These are phyloP conservation scores for Microcebus jonahi DNA, from an alignment of 2,113 vertebrate species.

Conservation along the genomic window DNA sequence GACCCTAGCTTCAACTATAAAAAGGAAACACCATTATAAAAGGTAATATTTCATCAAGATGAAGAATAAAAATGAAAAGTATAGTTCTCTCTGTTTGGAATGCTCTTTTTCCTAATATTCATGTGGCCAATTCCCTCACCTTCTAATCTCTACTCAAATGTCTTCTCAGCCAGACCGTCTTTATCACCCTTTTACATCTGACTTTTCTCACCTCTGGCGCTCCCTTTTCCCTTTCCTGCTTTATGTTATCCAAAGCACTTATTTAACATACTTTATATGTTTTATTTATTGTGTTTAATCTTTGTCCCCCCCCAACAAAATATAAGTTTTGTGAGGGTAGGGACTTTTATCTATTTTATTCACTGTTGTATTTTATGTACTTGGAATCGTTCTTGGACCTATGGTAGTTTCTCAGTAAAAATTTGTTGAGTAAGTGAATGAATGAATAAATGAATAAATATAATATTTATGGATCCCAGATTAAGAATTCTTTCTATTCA, in stretches of 20 bases:
- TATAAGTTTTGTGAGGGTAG: neutral
- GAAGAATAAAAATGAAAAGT: neutral
- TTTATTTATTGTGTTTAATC: neutral
- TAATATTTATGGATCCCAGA: neutral
- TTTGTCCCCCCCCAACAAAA: neutral
- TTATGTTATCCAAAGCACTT: neutral
- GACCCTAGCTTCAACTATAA: conserved; percentile 98
- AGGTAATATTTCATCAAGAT: conserved; percentile 84
- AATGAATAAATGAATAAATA: neutral
- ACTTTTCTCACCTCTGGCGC: neutral
- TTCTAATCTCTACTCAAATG: neutral
- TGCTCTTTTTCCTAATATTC: neutral
- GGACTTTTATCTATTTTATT: neutral
- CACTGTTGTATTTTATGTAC: neutral
- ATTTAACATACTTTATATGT: neutral
- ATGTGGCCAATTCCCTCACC: too few species aligned
- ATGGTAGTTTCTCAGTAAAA: neutral
- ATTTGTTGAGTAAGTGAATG: neutral
- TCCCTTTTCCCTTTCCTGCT: neutral
- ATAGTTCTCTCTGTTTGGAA: neutral
- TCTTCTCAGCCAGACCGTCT: neutral
- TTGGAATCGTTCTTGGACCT: neutral
- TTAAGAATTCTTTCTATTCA: neutral
- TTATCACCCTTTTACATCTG: neutral
- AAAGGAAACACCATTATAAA: conserved; percentile 98